Evolutionary conservation across 2,888 invertebrate genomes (phyloP), one percentile per base, ranked within the genome.

Genomic region (Pseudococcus jackbeardsleyi): DNA sequence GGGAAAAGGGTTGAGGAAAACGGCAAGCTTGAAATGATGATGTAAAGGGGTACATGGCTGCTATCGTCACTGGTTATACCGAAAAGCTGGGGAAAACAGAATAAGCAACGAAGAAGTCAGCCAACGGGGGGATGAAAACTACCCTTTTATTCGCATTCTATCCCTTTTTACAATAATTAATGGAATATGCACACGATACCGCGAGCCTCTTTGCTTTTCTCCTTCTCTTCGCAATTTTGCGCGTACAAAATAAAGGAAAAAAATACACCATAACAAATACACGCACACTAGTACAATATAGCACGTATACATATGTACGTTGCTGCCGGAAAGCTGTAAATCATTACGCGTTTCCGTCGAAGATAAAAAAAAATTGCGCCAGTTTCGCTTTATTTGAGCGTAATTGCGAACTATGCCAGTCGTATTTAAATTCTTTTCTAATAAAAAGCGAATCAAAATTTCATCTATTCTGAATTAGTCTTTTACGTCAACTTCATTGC

Each of bases 21-120:
- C 85, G 59, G 85, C 85, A 33, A 85, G 85, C 85, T 85, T 85
- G 59, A 54, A 85, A 85, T 59, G 85, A 59, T 85, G 59, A 85
- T 59, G 59, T 50, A 85, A 85, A 59, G 85, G 85, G 54, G 85
- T 59, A 85, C 59, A 85, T 59, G 33, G 85, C 79, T 79, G 79
- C 79, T 79, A 79, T 42, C 79, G 79, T 79, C 79, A 42, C 79
- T 79, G 15, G 79, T 79, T 79, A 79, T 42, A 79, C 79, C 33
- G n/a, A 79, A 79, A 79, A 79, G 79, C 79, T 79, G 19, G 79
- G 42, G 79, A 79, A 79, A 79, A 79, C 79, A 42, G 79, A 79
- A 79, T 22, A 79, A 79, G 33, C 79, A 33, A 46, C 79, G 42
- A 79, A 79, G 79, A 79, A 79, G 79, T 42, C 79, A 46, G 79